phyloP scores from a whole-genome alignment of 2,113 vertebrate species.

The Turnix velox region DNA sequence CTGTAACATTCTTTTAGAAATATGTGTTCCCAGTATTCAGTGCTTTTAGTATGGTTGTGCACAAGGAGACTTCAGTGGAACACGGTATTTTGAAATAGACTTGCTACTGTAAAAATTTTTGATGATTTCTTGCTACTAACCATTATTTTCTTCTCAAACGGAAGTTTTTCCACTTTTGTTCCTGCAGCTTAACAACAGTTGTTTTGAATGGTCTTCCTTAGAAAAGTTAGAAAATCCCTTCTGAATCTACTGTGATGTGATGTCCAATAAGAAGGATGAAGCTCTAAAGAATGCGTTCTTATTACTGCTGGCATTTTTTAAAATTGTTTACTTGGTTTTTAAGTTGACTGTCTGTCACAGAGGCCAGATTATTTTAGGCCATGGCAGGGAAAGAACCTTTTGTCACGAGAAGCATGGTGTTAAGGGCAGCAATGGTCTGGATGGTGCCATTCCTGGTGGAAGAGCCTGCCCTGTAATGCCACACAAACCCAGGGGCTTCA shows the following conservation, averaged over 20 bases:
- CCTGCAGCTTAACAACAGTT: background rate
- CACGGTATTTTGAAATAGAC: background rate
- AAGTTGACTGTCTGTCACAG: background rate
- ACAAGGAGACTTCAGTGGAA: background rate
- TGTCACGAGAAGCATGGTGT: accelerated
- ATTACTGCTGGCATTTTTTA: background rate
- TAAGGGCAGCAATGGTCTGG: accelerated
- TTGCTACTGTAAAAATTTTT: background rate
- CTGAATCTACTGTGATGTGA: background rate
- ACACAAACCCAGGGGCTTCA: background rate
- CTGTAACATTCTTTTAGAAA: background rate
- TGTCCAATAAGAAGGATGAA: background rate
- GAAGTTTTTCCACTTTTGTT: background rate
- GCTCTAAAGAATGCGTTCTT: background rate
- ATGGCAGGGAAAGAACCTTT: background rate
- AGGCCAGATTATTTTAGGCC: background rate
- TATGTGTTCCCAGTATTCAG: background rate
- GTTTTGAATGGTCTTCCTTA: background rate
- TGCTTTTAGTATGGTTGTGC: background rate
- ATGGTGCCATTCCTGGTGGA: background rate
- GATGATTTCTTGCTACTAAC: background rate
- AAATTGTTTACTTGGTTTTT: background rate
- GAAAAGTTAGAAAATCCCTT: background rate
- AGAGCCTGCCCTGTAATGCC: background rate
- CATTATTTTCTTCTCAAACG: background rate